Evolutionary conservation across 2,797 vertebrate genomes (phyloP).

Genomic region (Malacoctenus gilli): DNA sequence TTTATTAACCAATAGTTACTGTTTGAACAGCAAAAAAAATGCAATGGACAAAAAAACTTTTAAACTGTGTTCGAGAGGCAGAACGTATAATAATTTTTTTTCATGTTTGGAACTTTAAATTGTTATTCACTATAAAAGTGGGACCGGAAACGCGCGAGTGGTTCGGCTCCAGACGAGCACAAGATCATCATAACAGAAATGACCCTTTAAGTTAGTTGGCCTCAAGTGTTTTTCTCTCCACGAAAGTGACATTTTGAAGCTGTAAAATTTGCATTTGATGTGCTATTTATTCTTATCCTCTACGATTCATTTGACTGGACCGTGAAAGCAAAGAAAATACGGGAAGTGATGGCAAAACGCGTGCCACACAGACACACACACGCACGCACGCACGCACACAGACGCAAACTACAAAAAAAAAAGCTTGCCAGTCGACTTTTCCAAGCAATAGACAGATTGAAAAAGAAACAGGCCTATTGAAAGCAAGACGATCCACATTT

Average conservation of each 20-base stretch:
- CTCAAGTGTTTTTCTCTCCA: constrained; percentile 3
- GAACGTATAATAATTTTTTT: too few relatives aligned
- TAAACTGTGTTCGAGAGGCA: too few relatives aligned
- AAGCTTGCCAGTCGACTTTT: constrained; percentile 55
- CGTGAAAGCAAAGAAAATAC: background rate
- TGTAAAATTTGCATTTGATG: background rate
- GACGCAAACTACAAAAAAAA: constrained; percentile 45
- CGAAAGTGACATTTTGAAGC: background rate
- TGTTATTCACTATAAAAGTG: too few relatives aligned
- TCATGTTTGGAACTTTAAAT: too few relatives aligned
- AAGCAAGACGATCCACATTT: constrained; percentile 68
- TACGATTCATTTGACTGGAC: constrained; percentile 2
- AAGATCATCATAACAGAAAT: background rate
- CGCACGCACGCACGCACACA: constrained; percentile 8
- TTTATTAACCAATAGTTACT: too few relatives aligned
- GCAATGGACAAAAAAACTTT: too few relatives aligned
- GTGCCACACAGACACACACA: background rate
- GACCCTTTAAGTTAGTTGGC: background rate
- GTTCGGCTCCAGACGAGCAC: too few relatives aligned
- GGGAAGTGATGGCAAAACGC: constrained; percentile 13
- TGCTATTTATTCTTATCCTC: constrained; percentile 1
- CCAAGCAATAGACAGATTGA: constrained; percentile 64
- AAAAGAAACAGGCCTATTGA: constrained; percentile 64
- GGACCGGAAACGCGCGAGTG: too few relatives aligned
- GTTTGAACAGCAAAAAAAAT: too few relatives aligned